Base-by-base conservation (phyloP, 1,140 invertebrate species). In the Sweltsa coloradensis region DNA sequence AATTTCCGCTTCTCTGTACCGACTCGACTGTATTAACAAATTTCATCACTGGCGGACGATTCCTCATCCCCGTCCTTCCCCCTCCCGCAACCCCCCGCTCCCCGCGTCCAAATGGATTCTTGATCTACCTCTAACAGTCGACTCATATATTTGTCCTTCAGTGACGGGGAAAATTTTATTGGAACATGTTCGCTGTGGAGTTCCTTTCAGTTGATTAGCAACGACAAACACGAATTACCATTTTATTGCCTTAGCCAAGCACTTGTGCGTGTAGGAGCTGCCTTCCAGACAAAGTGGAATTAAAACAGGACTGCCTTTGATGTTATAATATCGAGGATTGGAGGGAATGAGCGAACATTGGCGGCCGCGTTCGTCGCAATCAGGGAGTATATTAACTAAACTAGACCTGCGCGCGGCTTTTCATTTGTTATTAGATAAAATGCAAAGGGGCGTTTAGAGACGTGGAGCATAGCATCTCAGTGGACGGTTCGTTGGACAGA, bases 151-250 rank as follows among this genome's bases (percentile, higher is more conserved):
- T 52, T 52, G 47, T 46, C 48, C 37, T 52, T 46, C 47, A 47
- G 53, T 56, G 50, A 45, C 43, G 31, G 45, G 50, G 47, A 52
- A 52, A 54, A 54, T 52, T 54, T 52, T 53, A 53, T 53, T 53
- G 52, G 52, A 49, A 48, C 50, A 45, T 47, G 50, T 53, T 50
- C 45, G 25, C 51, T 47, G 19, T 31, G 45, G 41, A 50, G 47
- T 47, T 37, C 51, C 45, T 57, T 41, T 56, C 58, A 61, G 54
- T 55, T 71, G 69, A 68, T 71, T 71, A 71, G 65, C 63, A 66
- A 68, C 58, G 58, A 64, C 67, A 71, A 72, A 72, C 68, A 70
- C 62, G 63, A 69, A 72, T 72, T 72, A 72, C 57, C 69, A 72
- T 72, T 72, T 72, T 72, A 72, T 72, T 72, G 69, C 67, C 55